These are phyloP conservation scores for Naja naja DNA, from an alignment of 2,113 vertebrate genomes.

Conservation along the genomic window DNA sequence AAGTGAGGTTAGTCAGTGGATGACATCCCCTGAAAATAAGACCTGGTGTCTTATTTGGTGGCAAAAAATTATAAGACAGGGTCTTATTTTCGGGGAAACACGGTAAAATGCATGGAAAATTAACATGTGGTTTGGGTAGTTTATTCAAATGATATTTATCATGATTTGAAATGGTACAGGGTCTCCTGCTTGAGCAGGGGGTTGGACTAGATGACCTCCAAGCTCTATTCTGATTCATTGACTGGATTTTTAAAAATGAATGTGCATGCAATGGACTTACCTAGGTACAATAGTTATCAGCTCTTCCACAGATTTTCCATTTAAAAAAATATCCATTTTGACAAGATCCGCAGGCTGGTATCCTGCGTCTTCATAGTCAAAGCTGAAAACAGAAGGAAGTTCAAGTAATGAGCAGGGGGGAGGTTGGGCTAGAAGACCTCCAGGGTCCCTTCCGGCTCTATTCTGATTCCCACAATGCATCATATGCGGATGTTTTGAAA, in stretches of 20 bases:
- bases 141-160: background rate
- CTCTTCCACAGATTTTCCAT: constrained; percentile 88
- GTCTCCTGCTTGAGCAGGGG: too few species aligned
- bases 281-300: constrained; percentile 84
- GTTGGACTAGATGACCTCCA: too few species aligned
- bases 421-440: too few species aligned
- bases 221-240: too few species aligned
- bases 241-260: too few species aligned
- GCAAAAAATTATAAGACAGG: too few species aligned
- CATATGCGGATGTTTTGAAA: background rate
- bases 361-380: constrained; percentile 95
- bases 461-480: background rate
- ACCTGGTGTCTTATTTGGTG: too few species aligned
- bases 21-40: too few species aligned
- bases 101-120: too few species aligned
- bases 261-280: constrained; percentile 63
- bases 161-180: background rate
- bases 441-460: too few species aligned
- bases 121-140: background rate
- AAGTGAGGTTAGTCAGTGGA: too few species aligned
- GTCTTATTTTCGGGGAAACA: too few species aligned
- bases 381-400: constrained; percentile 67
- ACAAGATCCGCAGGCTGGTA: constrained; percentile 88
- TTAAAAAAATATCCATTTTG: constrained; percentile 93
- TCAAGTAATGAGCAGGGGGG: background rate